Percentiles rank a stretch among this genome's conserved stretches.
Conservation (phyloP, 2,888 invertebrate genomes). For the Heliothis peltigera region DNA sequence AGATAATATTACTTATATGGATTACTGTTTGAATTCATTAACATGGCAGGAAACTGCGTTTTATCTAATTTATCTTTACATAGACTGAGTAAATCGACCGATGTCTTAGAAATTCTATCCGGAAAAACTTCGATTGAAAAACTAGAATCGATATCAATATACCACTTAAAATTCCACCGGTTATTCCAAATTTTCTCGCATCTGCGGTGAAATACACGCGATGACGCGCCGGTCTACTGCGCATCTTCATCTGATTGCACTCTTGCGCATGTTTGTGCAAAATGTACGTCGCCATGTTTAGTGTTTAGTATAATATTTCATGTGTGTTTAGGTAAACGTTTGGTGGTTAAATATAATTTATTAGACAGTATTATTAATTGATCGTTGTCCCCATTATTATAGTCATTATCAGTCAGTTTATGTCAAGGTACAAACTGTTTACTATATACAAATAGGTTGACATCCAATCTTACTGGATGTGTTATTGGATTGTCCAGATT, state of each 20-base stretch:
- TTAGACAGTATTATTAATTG: too few relatives aligned
- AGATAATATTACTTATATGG: too few relatives aligned
- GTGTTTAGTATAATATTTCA: slow-evolving; percentile 20
- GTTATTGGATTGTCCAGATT: too few relatives aligned
- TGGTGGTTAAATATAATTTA: background rate
- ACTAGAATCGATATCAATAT: background rate
- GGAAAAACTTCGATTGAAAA: background rate
- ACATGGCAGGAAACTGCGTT: too few relatives aligned
- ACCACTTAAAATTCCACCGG: slow-evolving; percentile 25
- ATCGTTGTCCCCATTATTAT: too few relatives aligned
- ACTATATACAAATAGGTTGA: too few relatives aligned
- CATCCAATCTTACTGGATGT: too few relatives aligned
- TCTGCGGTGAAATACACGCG: slow-evolving; percentile 24
- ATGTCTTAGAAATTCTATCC: background rate
- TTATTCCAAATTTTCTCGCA: slow-evolving; percentile 32
- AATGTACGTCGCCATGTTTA: slow-evolving; percentile 12
- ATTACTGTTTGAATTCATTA: too few relatives aligned
- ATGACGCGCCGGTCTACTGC: slow-evolving; percentile 28
- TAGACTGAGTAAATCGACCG: background rate
- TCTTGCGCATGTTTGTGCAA: background rate
- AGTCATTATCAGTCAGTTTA: too few relatives aligned
- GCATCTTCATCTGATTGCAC: slow-evolving; percentile 3
- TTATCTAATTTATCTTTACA: background rate
- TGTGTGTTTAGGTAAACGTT: background rate
- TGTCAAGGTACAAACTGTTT: too few relatives aligned